Conservation (phyloP, 2,797 vertebrate genomes). For the Cercopithecus mitis region DNA sequence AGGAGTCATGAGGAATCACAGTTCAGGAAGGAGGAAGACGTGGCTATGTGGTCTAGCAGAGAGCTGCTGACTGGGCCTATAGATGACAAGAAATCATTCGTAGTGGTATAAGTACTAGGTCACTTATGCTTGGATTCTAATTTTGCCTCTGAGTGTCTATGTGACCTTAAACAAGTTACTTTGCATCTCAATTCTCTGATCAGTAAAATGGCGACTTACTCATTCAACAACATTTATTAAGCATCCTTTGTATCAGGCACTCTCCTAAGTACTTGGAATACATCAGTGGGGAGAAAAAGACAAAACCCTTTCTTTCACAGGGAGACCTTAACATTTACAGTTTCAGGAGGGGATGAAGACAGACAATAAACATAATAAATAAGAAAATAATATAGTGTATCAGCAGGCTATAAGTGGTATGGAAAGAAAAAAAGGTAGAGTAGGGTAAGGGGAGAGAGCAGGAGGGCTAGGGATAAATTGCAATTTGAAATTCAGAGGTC, state of each 20-base stretch:
- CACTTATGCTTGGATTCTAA: neutral
- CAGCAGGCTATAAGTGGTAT: neutral
- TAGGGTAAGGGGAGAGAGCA: neutral
- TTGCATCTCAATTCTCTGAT: neutral
- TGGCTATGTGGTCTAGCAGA: neutral
- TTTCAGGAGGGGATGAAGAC: neutral
- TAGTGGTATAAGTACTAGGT: neutral
- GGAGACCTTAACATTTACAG: neutral
- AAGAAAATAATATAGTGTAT: neutral
- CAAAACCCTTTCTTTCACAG: neutral
- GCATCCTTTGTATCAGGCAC: neutral
- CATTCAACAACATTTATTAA: neutral
- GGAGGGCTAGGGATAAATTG: neutral
- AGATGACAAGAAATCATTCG: neutral
- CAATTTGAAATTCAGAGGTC: neutral
- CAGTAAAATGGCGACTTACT: neutral
- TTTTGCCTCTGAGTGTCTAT: neutral
- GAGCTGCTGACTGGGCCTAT: neutral
- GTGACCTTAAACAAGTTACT: neutral
- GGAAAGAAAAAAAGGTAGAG: neutral
- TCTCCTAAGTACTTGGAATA: neutral
- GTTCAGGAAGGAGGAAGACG: neutral
- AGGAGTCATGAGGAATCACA: accelerated
- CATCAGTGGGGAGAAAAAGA: neutral
- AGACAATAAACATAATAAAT: neutral